These are phyloP conservation scores for Anisognathus igniventris DNA, from an alignment of 2,797 vertebrate genomes.

Conservation along the genomic window DNA sequence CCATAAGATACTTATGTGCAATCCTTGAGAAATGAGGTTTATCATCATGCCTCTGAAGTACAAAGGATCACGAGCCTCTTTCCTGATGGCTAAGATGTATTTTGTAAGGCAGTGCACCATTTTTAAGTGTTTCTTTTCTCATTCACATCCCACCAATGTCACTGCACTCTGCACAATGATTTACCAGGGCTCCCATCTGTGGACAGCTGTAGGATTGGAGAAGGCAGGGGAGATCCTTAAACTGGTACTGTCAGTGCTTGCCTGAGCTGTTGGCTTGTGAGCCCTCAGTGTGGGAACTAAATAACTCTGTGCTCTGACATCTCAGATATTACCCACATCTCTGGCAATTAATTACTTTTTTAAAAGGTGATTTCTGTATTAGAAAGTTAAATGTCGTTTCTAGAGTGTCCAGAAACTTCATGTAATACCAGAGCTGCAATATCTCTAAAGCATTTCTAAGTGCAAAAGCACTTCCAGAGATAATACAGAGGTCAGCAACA, in stretches of 20 bases:
- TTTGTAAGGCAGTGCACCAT: not conserved
- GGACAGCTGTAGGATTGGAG: not conserved
- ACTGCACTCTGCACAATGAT: not conserved
- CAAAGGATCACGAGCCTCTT: not conserved
- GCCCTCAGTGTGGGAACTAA: not conserved
- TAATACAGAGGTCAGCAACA: not conserved
- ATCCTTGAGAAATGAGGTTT: conserved; percentile 30
- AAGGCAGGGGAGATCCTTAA: not conserved
- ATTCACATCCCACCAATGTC: not conserved
- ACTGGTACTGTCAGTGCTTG: not conserved
- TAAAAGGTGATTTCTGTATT: not conserved
- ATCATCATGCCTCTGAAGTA: conserved; percentile 12
- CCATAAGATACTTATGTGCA: not conserved
- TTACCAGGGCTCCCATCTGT: not conserved
- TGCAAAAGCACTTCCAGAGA: not conserved
- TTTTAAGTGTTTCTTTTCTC: not conserved
- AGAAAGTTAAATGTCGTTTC: not conserved
- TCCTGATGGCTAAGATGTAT: not conserved
- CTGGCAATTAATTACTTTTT: not conserved
- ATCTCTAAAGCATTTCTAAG: not conserved
- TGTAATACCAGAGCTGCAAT: not conserved
- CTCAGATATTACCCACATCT: not conserved
- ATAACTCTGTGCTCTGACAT: not conserved
- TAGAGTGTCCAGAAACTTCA: not conserved
- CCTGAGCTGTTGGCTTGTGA: not conserved